A percentile compares a stretch with the other conserved stretches of the same genome.
phyloP scores from a whole-genome alignment of 2,888 invertebrate species.

The Drosophila histrio region DNA sequence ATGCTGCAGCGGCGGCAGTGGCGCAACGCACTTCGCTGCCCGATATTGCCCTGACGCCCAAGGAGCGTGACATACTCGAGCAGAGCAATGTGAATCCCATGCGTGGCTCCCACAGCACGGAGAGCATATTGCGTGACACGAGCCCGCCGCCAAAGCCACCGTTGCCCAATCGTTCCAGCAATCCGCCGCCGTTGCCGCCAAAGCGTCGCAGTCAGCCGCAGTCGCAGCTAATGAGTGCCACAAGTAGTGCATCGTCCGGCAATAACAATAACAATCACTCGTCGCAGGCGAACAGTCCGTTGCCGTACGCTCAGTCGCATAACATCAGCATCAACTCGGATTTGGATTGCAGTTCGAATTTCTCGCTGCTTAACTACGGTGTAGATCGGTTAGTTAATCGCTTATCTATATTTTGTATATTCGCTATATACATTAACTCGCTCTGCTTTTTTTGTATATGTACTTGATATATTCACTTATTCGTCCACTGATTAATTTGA shows the following conservation, averaged over 20 bases:
- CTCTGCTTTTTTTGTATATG: no score
- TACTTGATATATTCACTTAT: no score
- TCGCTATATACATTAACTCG: no score
- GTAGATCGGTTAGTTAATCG: slow-evolving; percentile 85
- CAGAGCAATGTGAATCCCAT: slow-evolving; percentile 86
- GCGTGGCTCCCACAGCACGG: slow-evolving; percentile 92
- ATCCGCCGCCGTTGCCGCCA: slow-evolving; percentile 92
- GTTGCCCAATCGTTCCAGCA: slow-evolving; percentile 89
- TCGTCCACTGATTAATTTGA: neutral
- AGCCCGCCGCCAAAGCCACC: slow-evolving; percentile 95
- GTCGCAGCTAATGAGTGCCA: slow-evolving; percentile 28
- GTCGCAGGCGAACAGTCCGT: slow-evolving; percentile 62
- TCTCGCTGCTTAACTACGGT: slow-evolving; percentile 87
- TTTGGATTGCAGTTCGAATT: slow-evolving; percentile 84
- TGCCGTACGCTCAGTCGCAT: slow-evolving; percentile 83
- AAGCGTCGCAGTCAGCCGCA: slow-evolving; percentile 86
- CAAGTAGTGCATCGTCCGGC: neutral
- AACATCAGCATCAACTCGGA: slow-evolving; percentile 82
- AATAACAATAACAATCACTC: slow-evolving; percentile 31
- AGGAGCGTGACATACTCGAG: slow-evolving; percentile 85
- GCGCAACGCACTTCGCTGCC: slow-evolving; percentile 89
- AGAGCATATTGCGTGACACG: slow-evolving; percentile 90
- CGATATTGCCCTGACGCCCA: slow-evolving; percentile 93
- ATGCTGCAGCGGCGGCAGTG: slow-evolving; percentile 66
- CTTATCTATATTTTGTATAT: no score